Conservation (phyloP, 1,140 invertebrate genomes). For the Heliconius nattereri region DNA sequence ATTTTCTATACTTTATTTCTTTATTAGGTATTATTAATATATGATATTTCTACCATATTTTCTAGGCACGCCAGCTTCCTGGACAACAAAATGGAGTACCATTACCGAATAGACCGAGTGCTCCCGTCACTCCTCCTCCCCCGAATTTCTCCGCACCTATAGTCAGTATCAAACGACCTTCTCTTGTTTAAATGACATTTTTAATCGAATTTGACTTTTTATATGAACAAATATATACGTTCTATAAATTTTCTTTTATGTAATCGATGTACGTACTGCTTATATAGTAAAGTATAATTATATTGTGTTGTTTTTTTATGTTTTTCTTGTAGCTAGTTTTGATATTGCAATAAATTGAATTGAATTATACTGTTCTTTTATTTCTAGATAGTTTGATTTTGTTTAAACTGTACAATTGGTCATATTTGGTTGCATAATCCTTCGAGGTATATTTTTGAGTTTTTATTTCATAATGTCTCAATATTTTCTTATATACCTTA, state of each 20-base stretch:
- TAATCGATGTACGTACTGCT: neutral
- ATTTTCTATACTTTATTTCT: neutral
- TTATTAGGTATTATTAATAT: neutral
- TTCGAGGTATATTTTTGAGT: too few species aligned
- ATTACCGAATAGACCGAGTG: neutral
- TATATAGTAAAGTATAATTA: neutral
- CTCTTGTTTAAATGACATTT: conserved; percentile 44
- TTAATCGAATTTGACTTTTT: neutral
- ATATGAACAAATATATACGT: neutral
- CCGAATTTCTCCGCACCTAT: conserved; percentile 54
- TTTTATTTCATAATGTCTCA: neutral
- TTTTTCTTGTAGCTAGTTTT: neutral
- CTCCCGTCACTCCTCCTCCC: conserved; percentile 45
- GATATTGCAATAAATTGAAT: conserved; percentile 4
- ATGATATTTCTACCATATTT: conserved; percentile 14
- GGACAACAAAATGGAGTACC: conserved; percentile 33
- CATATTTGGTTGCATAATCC: too few species aligned
- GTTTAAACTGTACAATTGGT: neutral
- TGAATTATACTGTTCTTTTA: neutral
- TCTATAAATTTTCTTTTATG: neutral
- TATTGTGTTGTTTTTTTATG: neutral
- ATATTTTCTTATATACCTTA: too few species aligned
- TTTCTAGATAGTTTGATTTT: neutral
- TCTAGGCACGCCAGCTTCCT: conserved; percentile 41
- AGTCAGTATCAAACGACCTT: conserved; percentile 62